phyloP scores from a whole-genome alignment of 92 coral and sea anemone genomes.

The Palythoa caribaeorum region DNA sequence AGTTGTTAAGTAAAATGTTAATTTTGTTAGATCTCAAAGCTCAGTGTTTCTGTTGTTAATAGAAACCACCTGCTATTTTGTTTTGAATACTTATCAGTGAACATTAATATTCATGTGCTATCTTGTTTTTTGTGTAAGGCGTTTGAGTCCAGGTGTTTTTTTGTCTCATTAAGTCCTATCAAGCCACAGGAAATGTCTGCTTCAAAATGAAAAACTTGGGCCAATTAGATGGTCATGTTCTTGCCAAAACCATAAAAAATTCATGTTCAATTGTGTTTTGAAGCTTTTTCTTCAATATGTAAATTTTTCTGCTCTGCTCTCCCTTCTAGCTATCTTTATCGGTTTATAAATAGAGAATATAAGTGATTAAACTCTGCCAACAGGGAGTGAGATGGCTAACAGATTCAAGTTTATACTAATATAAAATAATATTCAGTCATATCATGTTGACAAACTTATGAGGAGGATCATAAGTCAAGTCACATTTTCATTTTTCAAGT shows the following conservation, averaged over 20 bases:
- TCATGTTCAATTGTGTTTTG: constrained; percentile 23
- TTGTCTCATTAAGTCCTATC: constrained; percentile 2
- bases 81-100: background rate
- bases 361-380: background rate
- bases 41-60: background rate
- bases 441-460: constrained; percentile 9
- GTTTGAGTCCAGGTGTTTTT: constrained; percentile 33
- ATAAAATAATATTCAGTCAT: background rate
- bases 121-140: constrained; percentile 10
- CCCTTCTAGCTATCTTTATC: background rate
- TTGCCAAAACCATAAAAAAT: constrained; percentile 12
- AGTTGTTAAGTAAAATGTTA: background rate
- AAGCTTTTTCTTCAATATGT: constrained; percentile 26
- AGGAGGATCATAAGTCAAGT: background rate
- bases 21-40: background rate
- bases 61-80: constrained; percentile 22
- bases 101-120: background rate
- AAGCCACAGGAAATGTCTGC: constrained; percentile 28
- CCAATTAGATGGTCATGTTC: constrained; percentile 22
- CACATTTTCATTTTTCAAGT: background rate
- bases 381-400: background rate
- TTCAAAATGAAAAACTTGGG: background rate
- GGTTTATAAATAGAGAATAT: constrained; percentile 7
- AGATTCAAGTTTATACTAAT: background rate
- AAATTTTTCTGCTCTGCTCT: constrained; percentile 21